Conservation (phyloP, 1,140 invertebrate species). For the Colletes gigas region DNA sequence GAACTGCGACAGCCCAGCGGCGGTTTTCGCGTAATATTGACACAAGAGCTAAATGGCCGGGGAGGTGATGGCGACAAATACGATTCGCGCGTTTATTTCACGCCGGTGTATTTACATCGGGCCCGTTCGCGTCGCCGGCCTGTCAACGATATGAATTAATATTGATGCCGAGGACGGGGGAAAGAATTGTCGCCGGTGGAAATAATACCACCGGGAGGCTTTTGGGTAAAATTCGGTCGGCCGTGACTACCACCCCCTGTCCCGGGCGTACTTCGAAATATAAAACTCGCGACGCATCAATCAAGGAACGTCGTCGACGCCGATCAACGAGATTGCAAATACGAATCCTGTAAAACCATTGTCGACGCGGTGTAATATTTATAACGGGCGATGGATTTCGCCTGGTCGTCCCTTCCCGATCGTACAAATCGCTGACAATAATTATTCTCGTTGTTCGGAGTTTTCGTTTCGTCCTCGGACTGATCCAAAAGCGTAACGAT, state of each 20-base stretch:
- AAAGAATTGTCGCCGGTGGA: conserved; percentile 23
- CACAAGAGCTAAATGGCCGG: not conserved
- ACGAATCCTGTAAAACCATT: not conserved
- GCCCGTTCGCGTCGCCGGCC: not conserved
- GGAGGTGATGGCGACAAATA: conserved; percentile 1
- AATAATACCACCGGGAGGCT: conserved; percentile 7
- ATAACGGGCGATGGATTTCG: not conserved
- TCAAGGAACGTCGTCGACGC: not conserved
- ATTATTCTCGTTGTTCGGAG: not conserved
- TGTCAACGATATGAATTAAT: conserved; percentile 45
- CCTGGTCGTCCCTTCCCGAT: not conserved
- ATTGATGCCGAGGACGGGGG: conserved; percentile 11
- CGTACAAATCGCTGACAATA: not conserved
- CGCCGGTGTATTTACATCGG: conserved; percentile 16
- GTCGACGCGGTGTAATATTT: not conserved
- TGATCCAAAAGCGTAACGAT: too few relatives aligned
- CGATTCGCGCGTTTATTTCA: conserved; percentile 22
- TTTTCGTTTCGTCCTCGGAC: too few relatives aligned
- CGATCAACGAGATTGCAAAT: not conserved
- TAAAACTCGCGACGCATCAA: conserved; percentile 1
- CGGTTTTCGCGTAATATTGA: conserved; percentile 8
- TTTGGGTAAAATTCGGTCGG: not conserved
- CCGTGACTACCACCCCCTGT: not conserved
- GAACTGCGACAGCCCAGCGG: not conserved
- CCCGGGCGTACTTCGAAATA: not conserved